A percentile compares a stretch with the other conserved stretches of the same genome.
Evolutionary conservation across 2,797 vertebrate genomes (phyloP).

Genomic region (Cetoscarus ocellatus): DNA sequence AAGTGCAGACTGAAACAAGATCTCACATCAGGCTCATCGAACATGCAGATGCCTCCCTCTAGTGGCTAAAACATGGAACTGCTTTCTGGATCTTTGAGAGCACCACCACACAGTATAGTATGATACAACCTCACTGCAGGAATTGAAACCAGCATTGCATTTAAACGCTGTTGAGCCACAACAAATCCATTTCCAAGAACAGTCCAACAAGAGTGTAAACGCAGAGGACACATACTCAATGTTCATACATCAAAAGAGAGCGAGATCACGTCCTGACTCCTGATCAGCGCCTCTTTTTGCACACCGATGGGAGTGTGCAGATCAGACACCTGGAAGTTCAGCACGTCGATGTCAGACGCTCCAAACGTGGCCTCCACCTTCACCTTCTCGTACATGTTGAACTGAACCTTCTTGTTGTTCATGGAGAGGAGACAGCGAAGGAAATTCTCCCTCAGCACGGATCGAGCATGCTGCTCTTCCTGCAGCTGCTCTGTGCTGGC

Average conservation of each 20-base stretch:
- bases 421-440: conserved; percentile 87
- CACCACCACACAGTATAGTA: background rate
- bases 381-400: conserved; percentile 86
- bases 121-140: background rate
- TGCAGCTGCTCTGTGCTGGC: conserved; percentile 16
- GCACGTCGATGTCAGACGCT: conserved; percentile 89
- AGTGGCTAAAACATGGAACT: conserved; percentile 42
- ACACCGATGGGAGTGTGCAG: conserved; percentile 91
- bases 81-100: background rate
- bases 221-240: background rate
- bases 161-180: background rate
- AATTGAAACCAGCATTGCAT: background rate
- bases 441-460: conserved; percentile 85
- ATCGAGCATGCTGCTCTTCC: conserved; percentile 82
- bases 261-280: conserved; percentile 89
- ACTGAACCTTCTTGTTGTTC: conserved; percentile 81
- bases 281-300: conserved; percentile 89
- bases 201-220: conserved; percentile 4
- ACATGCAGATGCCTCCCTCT: conserved; percentile 55
- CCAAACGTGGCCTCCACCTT: conserved; percentile 86
- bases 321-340: conserved; percentile 91
- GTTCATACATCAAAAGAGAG: conserved; percentile 78
- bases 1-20: background rate
- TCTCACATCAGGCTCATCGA: background rate
- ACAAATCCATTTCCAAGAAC: background rate